phyloP scores from a whole-genome alignment of 2,797 vertebrate genomes.

The Staurois parvus region DNA sequence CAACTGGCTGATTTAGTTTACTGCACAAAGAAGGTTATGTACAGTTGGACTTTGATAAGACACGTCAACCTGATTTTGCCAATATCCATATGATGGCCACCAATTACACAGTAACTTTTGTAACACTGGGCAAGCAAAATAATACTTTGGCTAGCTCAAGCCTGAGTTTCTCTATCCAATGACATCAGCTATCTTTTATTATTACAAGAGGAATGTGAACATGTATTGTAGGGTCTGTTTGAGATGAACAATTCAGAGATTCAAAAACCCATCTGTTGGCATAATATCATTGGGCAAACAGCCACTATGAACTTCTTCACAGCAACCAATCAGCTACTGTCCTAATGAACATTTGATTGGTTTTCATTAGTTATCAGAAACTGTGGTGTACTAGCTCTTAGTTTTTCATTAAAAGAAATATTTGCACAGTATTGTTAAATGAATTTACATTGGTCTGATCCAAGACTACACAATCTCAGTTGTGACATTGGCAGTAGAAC shows the following conservation, averaged over 20 bases:
- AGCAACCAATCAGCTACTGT: neutral
- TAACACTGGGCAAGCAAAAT: too few species aligned
- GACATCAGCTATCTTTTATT: neutral
- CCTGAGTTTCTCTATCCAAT: too few species aligned
- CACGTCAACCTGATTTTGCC: too few species aligned
- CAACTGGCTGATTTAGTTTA: too few species aligned
- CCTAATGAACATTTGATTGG: neutral
- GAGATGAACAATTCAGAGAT: neutral
- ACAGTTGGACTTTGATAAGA: too few species aligned
- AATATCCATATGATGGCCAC: too few species aligned
- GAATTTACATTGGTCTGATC: neutral
- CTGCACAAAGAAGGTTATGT: too few species aligned
- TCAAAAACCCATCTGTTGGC: neutral
- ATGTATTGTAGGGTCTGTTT: neutral
- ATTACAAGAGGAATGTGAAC: neutral
- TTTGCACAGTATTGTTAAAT: neutral
- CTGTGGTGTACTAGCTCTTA: neutral
- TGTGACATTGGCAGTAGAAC: too few species aligned
- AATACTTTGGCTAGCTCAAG: too few species aligned
- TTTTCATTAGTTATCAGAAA: neutral
- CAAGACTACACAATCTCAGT: neutral
- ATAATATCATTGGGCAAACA: neutral
- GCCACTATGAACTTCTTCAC: neutral
- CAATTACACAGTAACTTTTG: too few species aligned
- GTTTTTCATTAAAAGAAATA: neutral